Percentiles rank a stretch among this genome's conserved stretches.
Evolutionary conservation across 2,888 invertebrate genomes (phyloP).

Genomic region (Acrobasis repandana): DNA sequence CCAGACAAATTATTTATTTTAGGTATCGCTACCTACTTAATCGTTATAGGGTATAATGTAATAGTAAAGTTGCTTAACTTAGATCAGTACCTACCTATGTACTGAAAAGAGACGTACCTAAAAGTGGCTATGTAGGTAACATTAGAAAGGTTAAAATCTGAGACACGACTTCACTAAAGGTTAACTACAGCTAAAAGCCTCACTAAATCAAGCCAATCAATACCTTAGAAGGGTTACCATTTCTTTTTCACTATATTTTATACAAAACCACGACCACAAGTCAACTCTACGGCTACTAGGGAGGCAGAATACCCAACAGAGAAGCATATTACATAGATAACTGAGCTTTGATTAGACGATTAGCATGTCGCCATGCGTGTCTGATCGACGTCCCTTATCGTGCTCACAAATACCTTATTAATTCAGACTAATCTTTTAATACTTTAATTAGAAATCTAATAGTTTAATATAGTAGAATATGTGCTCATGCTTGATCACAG

Average conservation of each 20-base stretch:
- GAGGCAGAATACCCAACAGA: slow-evolving; percentile 4
- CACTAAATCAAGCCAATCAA: neutral
- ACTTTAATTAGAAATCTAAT: neutral
- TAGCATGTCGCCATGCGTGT: slow-evolving; percentile 34
- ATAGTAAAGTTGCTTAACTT: too few relatives aligned
- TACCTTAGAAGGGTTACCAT: slow-evolving; percentile 5
- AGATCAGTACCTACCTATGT: too few relatives aligned
- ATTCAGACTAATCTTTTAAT: neutral
- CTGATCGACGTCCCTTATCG: neutral
- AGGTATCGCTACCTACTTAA: too few relatives aligned
- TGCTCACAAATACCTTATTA: slow-evolving; percentile 1
- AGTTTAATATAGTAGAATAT: too few relatives aligned
- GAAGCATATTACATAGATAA: slow-evolving; percentile 43
- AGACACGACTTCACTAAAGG: neutral
- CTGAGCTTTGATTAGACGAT: slow-evolving; percentile 34
- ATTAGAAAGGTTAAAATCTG: too few relatives aligned
- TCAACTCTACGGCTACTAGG: slow-evolving; percentile 3
- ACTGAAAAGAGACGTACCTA: too few relatives aligned
- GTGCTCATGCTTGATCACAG: neutral
- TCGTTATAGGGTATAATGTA: too few relatives aligned
- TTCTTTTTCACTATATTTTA: neutral
- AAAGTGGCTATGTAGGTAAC: too few relatives aligned
- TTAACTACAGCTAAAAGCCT: neutral
- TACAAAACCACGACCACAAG: neutral
- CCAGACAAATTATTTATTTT: too few relatives aligned